Evolutionary conservation across 2,113 vertebrate genomes (phyloP).

Genomic region (Felis catus): DNA sequence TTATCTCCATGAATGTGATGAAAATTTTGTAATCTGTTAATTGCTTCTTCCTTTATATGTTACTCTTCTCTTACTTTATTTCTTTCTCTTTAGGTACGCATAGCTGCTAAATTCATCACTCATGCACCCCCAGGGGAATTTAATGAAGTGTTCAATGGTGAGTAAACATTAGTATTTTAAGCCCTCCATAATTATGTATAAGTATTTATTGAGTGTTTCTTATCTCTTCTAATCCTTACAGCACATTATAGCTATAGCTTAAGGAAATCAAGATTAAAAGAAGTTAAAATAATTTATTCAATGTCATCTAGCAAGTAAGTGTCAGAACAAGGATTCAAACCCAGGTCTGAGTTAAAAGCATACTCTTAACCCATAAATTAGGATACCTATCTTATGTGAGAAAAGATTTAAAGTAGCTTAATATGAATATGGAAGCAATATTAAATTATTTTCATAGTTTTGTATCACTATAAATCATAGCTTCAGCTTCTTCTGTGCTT

Average conservation of each 20-base stretch:
- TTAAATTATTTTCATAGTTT: not conserved
- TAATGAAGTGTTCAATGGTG: slow-evolving; percentile 98
- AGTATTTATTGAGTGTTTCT: not conserved
- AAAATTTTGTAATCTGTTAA: slow-evolving; percentile 5
- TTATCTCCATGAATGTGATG: not conserved
- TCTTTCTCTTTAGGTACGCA: slow-evolving; percentile 88
- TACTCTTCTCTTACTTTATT: slow-evolving; percentile 11
- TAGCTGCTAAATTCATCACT: slow-evolving; percentile 95
- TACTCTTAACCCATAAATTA: not conserved
- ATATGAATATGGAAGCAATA: not conserved
- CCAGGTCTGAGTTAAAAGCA: slow-evolving; percentile 25
- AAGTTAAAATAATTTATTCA: slow-evolving; percentile 39
- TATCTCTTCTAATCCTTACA: not conserved
- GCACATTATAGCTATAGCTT: not conserved
- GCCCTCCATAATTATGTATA: not conserved
- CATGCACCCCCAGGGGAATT: slow-evolving; percentile 97
- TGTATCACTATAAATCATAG: slow-evolving; percentile 14
- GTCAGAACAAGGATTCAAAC: slow-evolving; percentile 32
- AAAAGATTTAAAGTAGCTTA: slow-evolving; percentile 30
- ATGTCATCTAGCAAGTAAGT: not conserved
- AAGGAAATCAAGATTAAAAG: slow-evolving; percentile 35
- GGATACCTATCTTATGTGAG: not conserved
- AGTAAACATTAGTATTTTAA: slow-evolving; percentile 77
- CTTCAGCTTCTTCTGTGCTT: slow-evolving; percentile 45
- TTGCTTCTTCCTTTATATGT: not conserved